Conservation (phyloP, 2,113 vertebrate genomes). For the Agelaius phoeniceus region DNA sequence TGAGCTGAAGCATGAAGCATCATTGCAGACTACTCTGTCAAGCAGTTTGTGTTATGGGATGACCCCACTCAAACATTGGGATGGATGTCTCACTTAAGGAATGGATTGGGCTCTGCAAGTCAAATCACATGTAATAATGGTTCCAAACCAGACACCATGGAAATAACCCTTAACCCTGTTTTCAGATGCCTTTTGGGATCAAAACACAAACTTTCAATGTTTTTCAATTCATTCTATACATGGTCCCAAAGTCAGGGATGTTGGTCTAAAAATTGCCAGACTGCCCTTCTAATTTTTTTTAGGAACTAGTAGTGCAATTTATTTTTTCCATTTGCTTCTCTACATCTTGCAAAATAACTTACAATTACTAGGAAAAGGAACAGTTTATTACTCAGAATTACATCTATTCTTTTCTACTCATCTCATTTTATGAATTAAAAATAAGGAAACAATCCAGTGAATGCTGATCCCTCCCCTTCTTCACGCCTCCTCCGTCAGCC, state of each 20-base stretch:
- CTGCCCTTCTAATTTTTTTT: background rate
- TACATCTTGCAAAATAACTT: background rate
- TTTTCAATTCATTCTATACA: background rate
- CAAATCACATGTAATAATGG: background rate
- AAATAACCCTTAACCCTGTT: background rate
- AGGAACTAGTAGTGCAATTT: background rate
- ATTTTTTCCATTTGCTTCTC: background rate
- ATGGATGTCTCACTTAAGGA: background rate
- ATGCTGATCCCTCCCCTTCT: background rate
- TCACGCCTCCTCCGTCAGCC: background rate
- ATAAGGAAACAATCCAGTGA: background rate
- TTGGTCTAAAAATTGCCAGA: background rate
- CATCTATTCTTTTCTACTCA: rapidly evolving
- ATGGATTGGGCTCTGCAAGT: background rate
- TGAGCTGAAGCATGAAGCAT: background rate
- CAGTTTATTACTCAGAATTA: background rate
- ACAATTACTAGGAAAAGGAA: background rate
- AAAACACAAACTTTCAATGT: background rate
- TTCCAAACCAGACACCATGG: background rate
- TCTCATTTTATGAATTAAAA: background rate
- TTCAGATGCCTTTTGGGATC: background rate
- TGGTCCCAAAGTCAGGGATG: background rate
- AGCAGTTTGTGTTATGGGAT: background rate
- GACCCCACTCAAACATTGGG: rapidly evolving
- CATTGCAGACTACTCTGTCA: background rate